Evolutionary conservation across 2,888 invertebrate genomes (phyloP), one percentile per base, ranked within the genome.

Genomic region (Pharmacophagus antenor): DNA sequence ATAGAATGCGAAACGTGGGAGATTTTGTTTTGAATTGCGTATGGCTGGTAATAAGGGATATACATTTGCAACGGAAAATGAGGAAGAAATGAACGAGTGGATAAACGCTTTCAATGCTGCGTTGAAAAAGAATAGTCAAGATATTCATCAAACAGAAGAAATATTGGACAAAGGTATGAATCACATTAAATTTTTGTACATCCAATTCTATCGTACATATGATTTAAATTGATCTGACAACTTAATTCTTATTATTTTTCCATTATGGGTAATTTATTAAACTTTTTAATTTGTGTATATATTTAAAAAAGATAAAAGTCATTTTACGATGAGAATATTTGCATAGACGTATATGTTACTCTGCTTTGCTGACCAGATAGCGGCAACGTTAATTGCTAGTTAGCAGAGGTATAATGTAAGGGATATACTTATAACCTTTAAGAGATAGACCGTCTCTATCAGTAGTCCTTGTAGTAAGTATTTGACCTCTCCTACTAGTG

Each of bases 21-120:
- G 95, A 71, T 94, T 93, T 77, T 95, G 97, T 80, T 98, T 98
- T 83, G 98, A 98, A 81, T 84, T 98, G 47, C 93, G 95, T 64
- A 97, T 97, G 96, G 94, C 96, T 6, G 95, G 95, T 18, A 95
- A 95, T 66, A 96, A 97, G 77, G 95, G 96, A 0, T 97, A 96
- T 72, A 93, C 95, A 50, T 92, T 98, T 71, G 96, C 97, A 7
- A 94, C 97, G 0, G 98, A 98, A 73, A 95, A 93, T 72, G 98
- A 98, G 70, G 91, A 92, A 8, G 98, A 98, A 67, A 88, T 92
- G 71, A 92, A 91, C 70, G 97, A 96, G 73, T 98, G 98, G 98
- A 92, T 98, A 23, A 92, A 87, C 57, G 96, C 96, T 68, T 92
- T 98, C 23, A 95, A 93, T 64, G 95, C 95, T 21, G 96, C 97